Conservation (phyloP, 2,113 vertebrate genomes). For the Colinus virginianus region DNA sequence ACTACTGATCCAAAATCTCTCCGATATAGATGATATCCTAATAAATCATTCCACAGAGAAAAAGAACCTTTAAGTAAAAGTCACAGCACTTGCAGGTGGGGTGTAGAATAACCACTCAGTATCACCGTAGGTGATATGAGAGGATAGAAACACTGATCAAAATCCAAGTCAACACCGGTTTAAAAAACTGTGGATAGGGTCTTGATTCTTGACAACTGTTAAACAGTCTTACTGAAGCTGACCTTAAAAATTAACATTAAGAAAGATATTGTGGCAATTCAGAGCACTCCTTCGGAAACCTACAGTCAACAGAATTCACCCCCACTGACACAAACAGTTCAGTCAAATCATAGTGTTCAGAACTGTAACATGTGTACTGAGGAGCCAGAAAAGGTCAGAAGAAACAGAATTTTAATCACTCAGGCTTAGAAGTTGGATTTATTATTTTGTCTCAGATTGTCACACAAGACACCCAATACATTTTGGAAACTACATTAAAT, state of each 20-base stretch:
- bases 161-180: not conserved
- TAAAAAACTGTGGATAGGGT: not conserved
- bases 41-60: constrained; percentile 23
- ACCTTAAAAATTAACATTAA: not conserved
- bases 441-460: not conserved
- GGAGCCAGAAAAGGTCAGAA: not conserved
- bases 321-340: not conserved
- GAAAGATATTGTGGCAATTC: not conserved
- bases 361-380: not conserved
- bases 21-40: not conserved
- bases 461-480: not conserved
- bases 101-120: not conserved
- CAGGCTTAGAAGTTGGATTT: not conserved
- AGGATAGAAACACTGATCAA: not conserved
- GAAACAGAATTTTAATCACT: not conserved
- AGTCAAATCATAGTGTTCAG: not conserved
- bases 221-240: not conserved
- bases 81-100: not conserved
- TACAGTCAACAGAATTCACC: not conserved
- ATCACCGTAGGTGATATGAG: not conserved
- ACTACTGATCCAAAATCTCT: constrained; percentile 1
- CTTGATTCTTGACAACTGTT: not conserved
- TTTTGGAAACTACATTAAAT: not conserved
- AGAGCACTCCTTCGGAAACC: not conserved
- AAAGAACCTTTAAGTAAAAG: not conserved